A percentile compares a stretch with the other conserved stretches of the same genome.
phyloP scores from a whole-genome alignment of 2,113 vertebrate species.

The Phylloscopus whistleri region DNA sequence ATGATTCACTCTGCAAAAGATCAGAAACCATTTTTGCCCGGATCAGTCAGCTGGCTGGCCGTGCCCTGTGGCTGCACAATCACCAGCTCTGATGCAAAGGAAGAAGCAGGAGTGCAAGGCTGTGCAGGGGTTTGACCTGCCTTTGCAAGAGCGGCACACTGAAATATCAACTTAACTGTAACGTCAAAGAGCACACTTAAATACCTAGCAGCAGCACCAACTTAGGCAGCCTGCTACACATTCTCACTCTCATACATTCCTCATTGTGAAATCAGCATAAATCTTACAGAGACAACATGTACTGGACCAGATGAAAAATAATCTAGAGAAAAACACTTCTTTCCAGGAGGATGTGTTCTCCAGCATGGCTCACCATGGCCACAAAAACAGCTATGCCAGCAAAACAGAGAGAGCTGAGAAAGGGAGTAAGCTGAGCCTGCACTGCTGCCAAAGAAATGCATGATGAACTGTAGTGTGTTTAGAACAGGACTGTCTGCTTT shows the following conservation, averaged over 20 bases:
- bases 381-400: constrained; percentile 25
- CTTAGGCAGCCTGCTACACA: constrained; percentile 18
- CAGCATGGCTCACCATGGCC: constrained; percentile 5
- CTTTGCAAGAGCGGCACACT: not conserved
- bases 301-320: constrained; percentile 47
- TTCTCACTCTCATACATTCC: constrained; percentile 53
- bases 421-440: not conserved
- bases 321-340: constrained; percentile 24
- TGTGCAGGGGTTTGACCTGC: not conserved
- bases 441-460: constrained; percentile 25
- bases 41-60: not conserved
- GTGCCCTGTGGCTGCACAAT: not conserved
- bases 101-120: not conserved
- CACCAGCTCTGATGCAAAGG: not conserved
- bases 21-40: not conserved
- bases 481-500: not conserved
- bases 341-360: constrained; percentile 35
- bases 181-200: constrained; percentile 22
- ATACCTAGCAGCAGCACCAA: not conserved
- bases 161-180: not conserved
- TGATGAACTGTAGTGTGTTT: not conserved
- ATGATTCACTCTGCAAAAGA: not conserved
- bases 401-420: constrained; percentile 25
- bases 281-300: constrained; percentile 26
- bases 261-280: constrained; percentile 21